A percentile compares a stretch with the other conserved stretches of the same genome.
Conservation (phyloP, 2,113 vertebrate genomes). For the Grammomys dolichurus region DNA sequence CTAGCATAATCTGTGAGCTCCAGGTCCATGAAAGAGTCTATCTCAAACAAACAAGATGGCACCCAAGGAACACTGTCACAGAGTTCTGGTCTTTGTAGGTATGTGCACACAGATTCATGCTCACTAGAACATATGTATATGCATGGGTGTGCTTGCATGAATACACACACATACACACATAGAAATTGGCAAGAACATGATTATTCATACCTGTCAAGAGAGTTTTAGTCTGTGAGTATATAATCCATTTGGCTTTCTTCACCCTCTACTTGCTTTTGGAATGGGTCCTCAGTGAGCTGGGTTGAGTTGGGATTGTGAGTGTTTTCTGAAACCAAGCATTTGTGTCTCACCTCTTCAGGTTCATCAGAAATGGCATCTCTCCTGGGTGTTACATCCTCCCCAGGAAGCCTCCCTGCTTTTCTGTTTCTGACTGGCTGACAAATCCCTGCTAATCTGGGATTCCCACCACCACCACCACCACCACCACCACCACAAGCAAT, state of each 20-base stretch:
- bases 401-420: background rate
- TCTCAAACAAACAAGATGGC: background rate
- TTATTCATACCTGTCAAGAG: background rate
- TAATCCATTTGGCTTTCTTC: background rate
- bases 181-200: background rate
- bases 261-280: conserved; percentile 14
- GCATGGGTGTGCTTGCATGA: background rate
- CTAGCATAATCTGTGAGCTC: background rate
- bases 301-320: background rate
- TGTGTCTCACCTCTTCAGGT: background rate
- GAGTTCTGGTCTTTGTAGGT: background rate
- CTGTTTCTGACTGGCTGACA: conserved; percentile 50
- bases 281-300: background rate
- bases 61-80: background rate
- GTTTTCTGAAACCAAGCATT: background rate
- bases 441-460: background rate
- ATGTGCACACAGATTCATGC: background rate
- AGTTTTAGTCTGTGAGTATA: background rate
- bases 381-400: background rate
- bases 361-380: background rate
- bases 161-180: background rate
- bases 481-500: background rate
- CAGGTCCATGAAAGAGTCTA: background rate
- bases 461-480: no score
- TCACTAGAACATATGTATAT: background rate